A percentile compares a stretch with the other conserved stretches of the same genome.
phyloP scores from a whole-genome alignment of 2,113 vertebrate genomes.

The Protomyctophum bolini region DNA sequence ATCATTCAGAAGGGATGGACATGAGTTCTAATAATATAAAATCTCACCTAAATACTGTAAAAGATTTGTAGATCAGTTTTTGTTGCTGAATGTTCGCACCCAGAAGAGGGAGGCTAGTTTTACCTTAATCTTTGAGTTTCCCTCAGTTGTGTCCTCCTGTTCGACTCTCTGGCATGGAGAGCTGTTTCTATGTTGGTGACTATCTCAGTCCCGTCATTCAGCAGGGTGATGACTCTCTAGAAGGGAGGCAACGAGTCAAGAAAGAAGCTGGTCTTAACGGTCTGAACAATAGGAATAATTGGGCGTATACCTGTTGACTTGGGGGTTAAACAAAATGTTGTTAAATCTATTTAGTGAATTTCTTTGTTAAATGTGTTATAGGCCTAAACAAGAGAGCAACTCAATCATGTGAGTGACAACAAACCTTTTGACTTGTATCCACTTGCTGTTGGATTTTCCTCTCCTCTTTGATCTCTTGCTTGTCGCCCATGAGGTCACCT shows the following conservation, averaged over 20 bases:
- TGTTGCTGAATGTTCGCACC: too few species aligned
- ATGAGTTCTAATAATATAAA: not conserved
- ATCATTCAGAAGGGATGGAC: too few species aligned
- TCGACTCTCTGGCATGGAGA: conserved; percentile 77
- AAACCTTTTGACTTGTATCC: conserved; percentile 80
- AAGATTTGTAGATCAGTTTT: too few species aligned
- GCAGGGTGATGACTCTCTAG: conserved; percentile 78
- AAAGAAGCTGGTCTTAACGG: not conserved
- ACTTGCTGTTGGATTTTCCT: conserved; percentile 71
- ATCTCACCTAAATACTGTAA: not conserved
- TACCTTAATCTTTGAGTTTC: conserved; percentile 80
- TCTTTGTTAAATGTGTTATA: too few species aligned
- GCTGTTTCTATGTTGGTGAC: conserved; percentile 84
- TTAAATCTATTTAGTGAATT: too few species aligned
- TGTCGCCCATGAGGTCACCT: conserved; percentile 38
- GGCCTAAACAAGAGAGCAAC: too few species aligned
- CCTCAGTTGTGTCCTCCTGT: conserved; percentile 73
- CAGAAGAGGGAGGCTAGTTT: not conserved
- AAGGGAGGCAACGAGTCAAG: not conserved
- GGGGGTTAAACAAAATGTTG: too few species aligned
- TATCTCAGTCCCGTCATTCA: conserved; percentile 74
- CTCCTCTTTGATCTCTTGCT: conserved; percentile 60
- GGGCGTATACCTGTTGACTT: too few species aligned
- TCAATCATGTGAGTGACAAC: not conserved
- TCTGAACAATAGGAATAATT: too few species aligned